Conservation (phyloP, 2,797 vertebrate species). For the Anguilla anguilla region DNA sequence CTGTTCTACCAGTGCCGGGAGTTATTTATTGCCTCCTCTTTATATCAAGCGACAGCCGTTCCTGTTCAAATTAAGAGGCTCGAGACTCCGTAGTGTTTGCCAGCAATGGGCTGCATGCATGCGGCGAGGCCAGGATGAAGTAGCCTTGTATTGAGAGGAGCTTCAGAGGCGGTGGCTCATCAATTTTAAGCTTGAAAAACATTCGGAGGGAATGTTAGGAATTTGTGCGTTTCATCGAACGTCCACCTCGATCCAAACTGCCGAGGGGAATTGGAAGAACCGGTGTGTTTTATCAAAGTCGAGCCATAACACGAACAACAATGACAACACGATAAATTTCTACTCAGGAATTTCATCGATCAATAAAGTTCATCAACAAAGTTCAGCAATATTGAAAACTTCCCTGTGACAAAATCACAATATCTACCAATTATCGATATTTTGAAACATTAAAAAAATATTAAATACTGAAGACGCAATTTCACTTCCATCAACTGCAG, state of each 20-base stretch:
- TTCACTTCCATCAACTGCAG: neutral
- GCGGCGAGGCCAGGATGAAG: neutral
- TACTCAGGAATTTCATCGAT: neutral
- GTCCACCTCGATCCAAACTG: neutral
- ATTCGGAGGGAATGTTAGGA: neutral
- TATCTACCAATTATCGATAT: neutral
- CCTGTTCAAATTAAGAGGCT: slow-evolving; percentile 42
- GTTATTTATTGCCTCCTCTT: slow-evolving; percentile 51
- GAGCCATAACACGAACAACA: neutral
- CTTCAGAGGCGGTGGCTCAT: neutral
- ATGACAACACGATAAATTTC: neutral
- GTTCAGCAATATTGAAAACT: neutral
- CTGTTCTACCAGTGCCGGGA: neutral
- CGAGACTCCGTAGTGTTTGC: neutral
- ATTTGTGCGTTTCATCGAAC: neutral
- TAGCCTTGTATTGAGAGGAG: neutral
- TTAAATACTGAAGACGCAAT: neutral
- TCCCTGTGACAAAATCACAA: neutral
- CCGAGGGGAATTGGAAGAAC: neutral
- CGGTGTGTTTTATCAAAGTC: neutral
- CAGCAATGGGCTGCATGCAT: neutral
- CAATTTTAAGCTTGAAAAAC: neutral
- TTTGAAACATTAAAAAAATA: neutral
- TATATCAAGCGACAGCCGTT: slow-evolving; percentile 44
- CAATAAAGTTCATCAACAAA: neutral